phyloP scores from a whole-genome alignment of 2,888 invertebrate genomes.

The Limnephilus marmoratus region DNA sequence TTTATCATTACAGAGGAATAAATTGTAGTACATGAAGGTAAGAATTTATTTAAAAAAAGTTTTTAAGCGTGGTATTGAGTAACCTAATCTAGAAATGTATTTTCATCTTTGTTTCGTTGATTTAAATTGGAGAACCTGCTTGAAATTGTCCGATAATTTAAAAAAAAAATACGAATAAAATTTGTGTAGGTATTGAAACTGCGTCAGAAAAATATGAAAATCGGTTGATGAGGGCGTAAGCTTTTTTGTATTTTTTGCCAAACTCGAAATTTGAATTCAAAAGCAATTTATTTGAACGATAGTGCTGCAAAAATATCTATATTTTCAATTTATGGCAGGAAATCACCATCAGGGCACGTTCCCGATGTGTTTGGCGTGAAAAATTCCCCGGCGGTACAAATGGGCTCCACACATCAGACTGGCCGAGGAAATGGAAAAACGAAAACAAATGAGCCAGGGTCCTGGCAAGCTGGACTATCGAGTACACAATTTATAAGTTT shows the following conservation, averaged over 20 bases:
- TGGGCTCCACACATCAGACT: constrained; percentile 8
- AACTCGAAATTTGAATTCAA: background rate
- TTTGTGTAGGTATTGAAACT: background rate
- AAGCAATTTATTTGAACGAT: constrained; percentile 3
- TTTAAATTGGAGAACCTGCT: background rate
- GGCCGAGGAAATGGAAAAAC: constrained; percentile 51
- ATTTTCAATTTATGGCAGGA: constrained; percentile 27
- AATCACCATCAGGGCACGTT: constrained; percentile 18
- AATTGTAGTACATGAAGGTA: no score
- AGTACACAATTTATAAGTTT: background rate
- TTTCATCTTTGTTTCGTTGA: background rate
- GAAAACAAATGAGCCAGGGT: constrained; percentile 33
- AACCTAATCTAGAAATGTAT: background rate
- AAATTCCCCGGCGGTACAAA: background rate
- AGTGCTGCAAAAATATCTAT: background rate
- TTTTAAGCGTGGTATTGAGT: no score
- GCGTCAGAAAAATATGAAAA: background rate
- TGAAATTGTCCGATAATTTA: background rate
- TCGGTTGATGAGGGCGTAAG: background rate
- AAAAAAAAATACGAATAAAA: background rate
- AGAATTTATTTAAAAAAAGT: no score
- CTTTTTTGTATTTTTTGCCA: background rate
- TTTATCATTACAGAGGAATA: no score
- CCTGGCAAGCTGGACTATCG: background rate
- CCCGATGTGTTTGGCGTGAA: constrained; percentile 17